phyloP scores from a whole-genome alignment of 2,888 invertebrate genomes.

The Polymixis flavicincta region DNA sequence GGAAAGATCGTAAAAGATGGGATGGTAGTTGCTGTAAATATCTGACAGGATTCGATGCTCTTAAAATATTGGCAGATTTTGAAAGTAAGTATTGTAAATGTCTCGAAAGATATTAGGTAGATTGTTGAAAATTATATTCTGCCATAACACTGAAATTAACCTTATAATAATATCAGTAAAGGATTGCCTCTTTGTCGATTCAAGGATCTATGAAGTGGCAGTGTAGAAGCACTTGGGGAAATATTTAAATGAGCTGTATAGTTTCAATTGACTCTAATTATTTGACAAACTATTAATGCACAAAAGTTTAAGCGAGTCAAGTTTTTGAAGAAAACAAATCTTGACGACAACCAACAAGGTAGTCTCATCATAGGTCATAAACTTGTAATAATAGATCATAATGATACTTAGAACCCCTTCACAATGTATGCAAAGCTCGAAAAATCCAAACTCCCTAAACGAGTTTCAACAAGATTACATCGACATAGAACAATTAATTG shows the following conservation, averaged over 20 bases:
- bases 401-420: background rate
- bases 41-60: background rate
- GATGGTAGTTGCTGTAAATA: background rate
- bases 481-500: slow-evolving; percentile 62
- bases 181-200: background rate
- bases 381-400: background rate
- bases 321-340: background rate
- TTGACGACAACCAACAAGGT: background rate
- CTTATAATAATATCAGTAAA: background rate
- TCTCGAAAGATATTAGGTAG: background rate
- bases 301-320: background rate
- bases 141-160: background rate
- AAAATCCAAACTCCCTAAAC: slow-evolving; percentile 18
- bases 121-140: background rate
- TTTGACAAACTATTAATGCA: background rate
- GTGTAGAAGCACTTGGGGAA: background rate
- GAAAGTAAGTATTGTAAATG: background rate
- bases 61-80: slow-evolving; percentile 24
- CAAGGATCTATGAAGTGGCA: background rate
- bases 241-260: background rate
- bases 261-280: background rate
- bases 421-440: background rate
- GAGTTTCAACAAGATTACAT: slow-evolving; percentile 46
- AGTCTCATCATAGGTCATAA: background rate
- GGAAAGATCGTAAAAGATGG: slow-evolving; percentile 15